Percentiles rank a stretch among this genome's conserved stretches.
phyloP scores from a whole-genome alignment of 2,797 vertebrate genomes.

The Hapalemur alaotrensis region DNA sequence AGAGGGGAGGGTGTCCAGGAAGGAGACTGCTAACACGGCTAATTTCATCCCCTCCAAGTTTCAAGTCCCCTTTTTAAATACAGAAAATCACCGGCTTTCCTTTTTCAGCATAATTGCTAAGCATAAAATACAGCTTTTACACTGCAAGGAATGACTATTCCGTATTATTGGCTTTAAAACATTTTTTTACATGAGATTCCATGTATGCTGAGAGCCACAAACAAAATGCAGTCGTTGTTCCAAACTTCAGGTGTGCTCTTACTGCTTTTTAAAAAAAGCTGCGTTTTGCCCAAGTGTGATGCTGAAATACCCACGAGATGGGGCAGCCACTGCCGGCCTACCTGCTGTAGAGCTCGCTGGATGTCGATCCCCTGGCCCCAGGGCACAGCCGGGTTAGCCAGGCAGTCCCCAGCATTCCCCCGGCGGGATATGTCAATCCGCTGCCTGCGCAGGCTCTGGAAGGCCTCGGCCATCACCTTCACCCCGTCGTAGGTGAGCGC shows the following conservation, averaged over 20 bases:
- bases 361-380: conserved; percentile 99
- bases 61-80: neutral
- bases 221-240: neutral
- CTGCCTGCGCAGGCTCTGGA: conserved; percentile 96
- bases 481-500: conserved; percentile 98
- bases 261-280: neutral
- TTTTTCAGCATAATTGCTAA: neutral
- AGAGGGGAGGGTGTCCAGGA: neutral
- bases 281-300: neutral
- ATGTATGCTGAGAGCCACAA: neutral
- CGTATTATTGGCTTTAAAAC: neutral
- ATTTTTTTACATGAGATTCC: neutral
- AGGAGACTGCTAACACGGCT: neutral
- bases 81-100: neutral
- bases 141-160: neutral
- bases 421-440: conserved; percentile 98
- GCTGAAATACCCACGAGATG: neutral
- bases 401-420: conserved; percentile 97
- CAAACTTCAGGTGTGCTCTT: neutral
- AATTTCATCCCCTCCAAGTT: neutral
- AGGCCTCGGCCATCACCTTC: conserved; percentile 97
- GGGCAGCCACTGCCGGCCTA: conserved; percentile 60
- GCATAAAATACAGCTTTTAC: neutral
- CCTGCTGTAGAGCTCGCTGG: conserved; percentile 98
- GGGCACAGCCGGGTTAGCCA: conserved; percentile 97